Conservation (phyloP, 92 coral and sea anemone species). For the Hydrozoanthus gracilis region DNA sequence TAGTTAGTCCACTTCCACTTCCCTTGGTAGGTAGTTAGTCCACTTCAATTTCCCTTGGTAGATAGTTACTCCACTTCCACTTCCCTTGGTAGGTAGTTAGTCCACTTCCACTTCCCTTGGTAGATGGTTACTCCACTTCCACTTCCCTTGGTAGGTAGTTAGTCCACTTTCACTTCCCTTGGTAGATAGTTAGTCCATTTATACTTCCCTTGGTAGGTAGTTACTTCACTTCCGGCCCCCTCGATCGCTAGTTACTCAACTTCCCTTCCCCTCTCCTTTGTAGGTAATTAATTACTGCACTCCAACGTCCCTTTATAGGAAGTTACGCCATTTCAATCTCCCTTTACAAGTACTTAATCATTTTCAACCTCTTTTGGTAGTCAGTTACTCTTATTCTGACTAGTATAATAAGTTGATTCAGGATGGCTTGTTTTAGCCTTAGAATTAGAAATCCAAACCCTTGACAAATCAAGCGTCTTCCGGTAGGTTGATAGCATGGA, state of each 20-base stretch:
- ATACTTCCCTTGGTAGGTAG: not conserved
- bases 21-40: no score
- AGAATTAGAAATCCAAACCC: not conserved
- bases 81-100: no score
- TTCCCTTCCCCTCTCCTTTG: not conserved
- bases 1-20: no score
- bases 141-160: not conserved
- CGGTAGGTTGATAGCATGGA: conserved; percentile 92
- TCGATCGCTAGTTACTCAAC: not conserved
- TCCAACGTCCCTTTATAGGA: not conserved
- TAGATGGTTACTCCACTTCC: no score
- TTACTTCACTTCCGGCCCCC: not conserved
- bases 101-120: no score
- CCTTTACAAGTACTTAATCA: not conserved
- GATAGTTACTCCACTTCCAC: no score
- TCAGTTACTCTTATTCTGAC: not conserved
- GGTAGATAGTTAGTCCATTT: not conserved
- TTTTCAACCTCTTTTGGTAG: not conserved
- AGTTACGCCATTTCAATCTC: not conserved
- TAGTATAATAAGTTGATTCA: not conserved
- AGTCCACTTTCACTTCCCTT: no score
- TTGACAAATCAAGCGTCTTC: not conserved
- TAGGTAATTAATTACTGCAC: not conserved
- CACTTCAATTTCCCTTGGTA: no score
- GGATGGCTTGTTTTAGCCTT: not conserved